These are phyloP conservation scores for Lepus oiostolus DNA, from an alignment of 2,797 vertebrate species.

Conservation along the genomic window DNA sequence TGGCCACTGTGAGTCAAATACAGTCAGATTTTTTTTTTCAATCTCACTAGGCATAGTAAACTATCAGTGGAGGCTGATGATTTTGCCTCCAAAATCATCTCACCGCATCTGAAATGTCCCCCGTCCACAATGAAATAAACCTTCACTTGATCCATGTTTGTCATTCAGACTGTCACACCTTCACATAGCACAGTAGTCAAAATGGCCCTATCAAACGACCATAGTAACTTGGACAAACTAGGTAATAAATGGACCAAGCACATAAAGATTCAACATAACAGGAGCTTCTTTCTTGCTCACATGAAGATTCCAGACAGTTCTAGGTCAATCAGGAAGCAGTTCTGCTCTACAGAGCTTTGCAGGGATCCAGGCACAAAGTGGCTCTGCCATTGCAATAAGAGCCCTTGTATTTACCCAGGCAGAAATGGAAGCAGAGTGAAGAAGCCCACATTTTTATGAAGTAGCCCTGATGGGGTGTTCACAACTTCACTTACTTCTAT, in stretches of 20 bases:
- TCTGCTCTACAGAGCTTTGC: not conserved
- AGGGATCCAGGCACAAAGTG: not conserved
- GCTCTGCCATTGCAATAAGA: not conserved
- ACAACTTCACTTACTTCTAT: not conserved
- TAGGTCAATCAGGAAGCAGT: fast-evolving
- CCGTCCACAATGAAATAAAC: not conserved
- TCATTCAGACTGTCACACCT: not conserved
- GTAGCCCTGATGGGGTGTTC: not conserved
- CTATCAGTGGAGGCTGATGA: not conserved
- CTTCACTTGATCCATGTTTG: not conserved
- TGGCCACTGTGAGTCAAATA: not conserved
- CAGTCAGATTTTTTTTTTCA: not conserved
- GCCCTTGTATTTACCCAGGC: not conserved
- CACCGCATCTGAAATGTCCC: not conserved
- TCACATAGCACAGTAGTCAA: not conserved
- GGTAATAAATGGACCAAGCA: not conserved
- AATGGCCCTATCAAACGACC: not conserved
- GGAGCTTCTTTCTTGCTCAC: not conserved
- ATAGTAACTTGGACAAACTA: not conserved
- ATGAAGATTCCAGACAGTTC: not conserved
- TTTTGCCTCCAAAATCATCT: slow-evolving; percentile 2
- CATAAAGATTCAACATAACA: not conserved
- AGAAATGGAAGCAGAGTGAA: not conserved
- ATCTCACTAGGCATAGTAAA: not conserved
- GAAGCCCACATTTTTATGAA: not conserved